Base-by-base conservation (phyloP, 1,140 invertebrate genomes). In the Oedothorax gibbosus region DNA sequence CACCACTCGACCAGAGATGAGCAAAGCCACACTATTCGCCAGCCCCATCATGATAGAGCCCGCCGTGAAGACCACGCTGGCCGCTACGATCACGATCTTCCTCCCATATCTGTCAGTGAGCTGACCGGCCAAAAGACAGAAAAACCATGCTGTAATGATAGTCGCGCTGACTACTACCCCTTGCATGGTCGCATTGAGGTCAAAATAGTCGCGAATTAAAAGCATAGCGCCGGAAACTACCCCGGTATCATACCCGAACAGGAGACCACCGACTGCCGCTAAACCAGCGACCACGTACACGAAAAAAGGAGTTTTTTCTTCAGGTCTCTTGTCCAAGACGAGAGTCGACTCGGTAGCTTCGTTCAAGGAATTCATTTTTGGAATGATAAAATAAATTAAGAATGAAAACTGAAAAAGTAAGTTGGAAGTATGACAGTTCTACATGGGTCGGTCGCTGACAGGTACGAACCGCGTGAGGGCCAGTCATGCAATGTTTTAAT, bases 211-310 rank as follows among this genome's bases (percentile, higher is more conserved):
- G 69, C 88, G 90, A 21, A 90, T 87, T 12, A 93, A 89, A 21
- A 94, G 89, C 92, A 94, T 92, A n/a, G 93, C 93, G 6, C 93
- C 92, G 2, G 93, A 93, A 12, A 94, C 91, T 21, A 94, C 92
- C 6, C 93, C 93, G 0, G 93, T 94, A 86, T 94, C 93, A 89
- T 94, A 94, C 35, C 93, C 93, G 87, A 94, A 93, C 7, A 94
- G 89, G 87, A 94, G 93, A 9, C 93, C 93, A 18, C 93, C 93
- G 12, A 94, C 90, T 15, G 92, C 92, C 51, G 92, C 90, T 62
- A 93, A 89, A 73, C 90, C 85, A 65, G 92, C 89, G 66, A 92
- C 87, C 14, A 91, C 72, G 83, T 91, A 92, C n/a, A 92, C 87
- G 87, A 89, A 91, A 49, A 51, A 49, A 5, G 80, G 49, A 4